Conservation (phyloP, 2,797 vertebrate genomes). For the Macropodus opercularis region DNA sequence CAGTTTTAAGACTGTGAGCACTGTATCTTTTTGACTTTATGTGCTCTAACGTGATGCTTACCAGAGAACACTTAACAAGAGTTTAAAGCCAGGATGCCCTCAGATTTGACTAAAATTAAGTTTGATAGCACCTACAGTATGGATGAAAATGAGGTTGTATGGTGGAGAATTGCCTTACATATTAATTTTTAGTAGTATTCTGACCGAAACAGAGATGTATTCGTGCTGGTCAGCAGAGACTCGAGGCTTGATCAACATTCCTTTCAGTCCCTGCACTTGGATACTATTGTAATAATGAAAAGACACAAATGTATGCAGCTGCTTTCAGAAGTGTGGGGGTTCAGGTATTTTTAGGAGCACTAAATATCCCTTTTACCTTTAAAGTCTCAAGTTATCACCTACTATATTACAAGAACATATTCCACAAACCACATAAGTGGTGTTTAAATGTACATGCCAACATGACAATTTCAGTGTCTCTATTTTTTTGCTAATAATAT, state of each 20-base stretch:
- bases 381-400: constrained; percentile 1
- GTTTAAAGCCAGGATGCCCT: constrained; percentile 28
- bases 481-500: too few relatives aligned
- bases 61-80: too few relatives aligned
- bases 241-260: constrained; percentile 3
- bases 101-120: constrained; percentile 15
- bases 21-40: background rate
- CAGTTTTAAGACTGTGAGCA: too few relatives aligned
- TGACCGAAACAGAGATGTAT: background rate
- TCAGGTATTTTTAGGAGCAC: background rate
- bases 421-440: background rate
- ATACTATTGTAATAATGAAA: constrained; percentile 14
- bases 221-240: constrained; percentile 14
- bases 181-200: constrained; percentile 8
- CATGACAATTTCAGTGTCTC: background rate
- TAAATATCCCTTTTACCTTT: background rate
- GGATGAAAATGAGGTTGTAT: background rate
- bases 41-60: too few relatives aligned
- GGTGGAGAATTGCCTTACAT: constrained; percentile 11
- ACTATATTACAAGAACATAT: background rate
- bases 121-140: background rate
- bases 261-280: background rate
- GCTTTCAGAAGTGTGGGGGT: background rate
- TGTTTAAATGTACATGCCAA: background rate
- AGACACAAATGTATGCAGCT: constrained; percentile 19